These are phyloP conservation scores for Laodelphax striatellus DNA, from an alignment of 1,140 invertebrate species.

Conservation along the genomic window DNA sequence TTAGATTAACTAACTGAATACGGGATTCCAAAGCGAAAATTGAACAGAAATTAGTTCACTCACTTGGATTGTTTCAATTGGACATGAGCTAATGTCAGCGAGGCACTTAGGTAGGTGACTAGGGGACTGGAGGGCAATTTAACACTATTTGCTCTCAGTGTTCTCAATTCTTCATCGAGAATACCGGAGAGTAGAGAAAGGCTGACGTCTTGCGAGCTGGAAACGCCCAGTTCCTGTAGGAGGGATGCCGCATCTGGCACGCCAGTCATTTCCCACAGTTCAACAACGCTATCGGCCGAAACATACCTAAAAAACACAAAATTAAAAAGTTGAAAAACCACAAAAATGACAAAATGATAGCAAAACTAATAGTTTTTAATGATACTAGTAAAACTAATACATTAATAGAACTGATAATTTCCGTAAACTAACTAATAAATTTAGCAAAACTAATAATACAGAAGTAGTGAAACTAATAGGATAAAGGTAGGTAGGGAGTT, in stretches of 20 bases:
- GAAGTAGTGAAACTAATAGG: no score
- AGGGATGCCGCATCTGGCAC: constrained; percentile 47
- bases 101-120: constrained; percentile 10
- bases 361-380: no score
- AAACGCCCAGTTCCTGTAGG: constrained; percentile 39
- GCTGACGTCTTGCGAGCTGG: constrained; percentile 41
- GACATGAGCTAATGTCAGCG: constrained; percentile 12
- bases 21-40: no score
- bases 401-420: no score
- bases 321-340: neutral
- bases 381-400: no score
- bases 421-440: no score
- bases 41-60: neutral
- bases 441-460: no score
- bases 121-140: constrained; percentile 16
- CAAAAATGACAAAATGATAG: neutral
- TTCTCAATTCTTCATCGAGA: constrained; percentile 60
- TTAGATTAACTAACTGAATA: no score
- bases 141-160: constrained; percentile 34
- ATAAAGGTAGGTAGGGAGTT: no score
- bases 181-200: constrained; percentile 54
- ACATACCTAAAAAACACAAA: constrained; percentile 28
- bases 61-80: constrained; percentile 18
- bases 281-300: constrained; percentile 40
- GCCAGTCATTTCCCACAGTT: constrained; percentile 59